Percentiles rank a stretch among this genome's conserved stretches.
Evolutionary conservation across 2,113 vertebrate species (phyloP).

Genomic region (Sialia sialis): DNA sequence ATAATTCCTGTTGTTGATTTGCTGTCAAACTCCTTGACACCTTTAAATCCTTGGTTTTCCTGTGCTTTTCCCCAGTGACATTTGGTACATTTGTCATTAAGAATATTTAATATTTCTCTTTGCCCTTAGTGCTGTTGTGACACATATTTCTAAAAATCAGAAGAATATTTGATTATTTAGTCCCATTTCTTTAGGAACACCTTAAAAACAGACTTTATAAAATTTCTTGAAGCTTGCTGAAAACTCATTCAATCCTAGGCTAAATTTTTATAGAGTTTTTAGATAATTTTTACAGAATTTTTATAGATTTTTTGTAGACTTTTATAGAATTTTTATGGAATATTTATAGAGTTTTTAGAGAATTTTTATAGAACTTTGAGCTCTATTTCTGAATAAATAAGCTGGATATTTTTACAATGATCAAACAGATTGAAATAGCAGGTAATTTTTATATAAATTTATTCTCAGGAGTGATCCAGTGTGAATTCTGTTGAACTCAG

Average conservation of each 20-base stretch:
- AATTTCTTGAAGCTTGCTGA: neutral
- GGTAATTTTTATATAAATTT: constrained; percentile 34
- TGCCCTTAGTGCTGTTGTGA: neutral
- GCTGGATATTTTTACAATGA: neutral
- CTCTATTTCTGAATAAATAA: neutral
- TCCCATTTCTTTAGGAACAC: neutral
- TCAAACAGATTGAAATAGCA: neutral
- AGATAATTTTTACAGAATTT: too few relatives aligned
- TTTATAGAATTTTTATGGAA: too few relatives aligned
- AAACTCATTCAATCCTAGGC: neutral
- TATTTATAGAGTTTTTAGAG: too few relatives aligned
- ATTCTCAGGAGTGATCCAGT: neutral
- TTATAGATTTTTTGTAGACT: too few relatives aligned
- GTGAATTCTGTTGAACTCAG: constrained; percentile 8
- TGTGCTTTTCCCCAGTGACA: neutral
- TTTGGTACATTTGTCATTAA: neutral
- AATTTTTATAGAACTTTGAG: neutral
- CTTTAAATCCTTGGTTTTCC: neutral
- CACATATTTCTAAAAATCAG: neutral
- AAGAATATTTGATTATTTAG: neutral
- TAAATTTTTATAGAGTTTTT: neutral
- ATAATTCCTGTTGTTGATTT: neutral
- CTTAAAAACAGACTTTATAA: neutral
- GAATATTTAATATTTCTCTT: neutral
- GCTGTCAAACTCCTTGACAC: neutral